Evolutionary conservation across 92 coral and sea anemone genomes (phyloP).

Genomic region (Epizoanthus scotinus): DNA sequence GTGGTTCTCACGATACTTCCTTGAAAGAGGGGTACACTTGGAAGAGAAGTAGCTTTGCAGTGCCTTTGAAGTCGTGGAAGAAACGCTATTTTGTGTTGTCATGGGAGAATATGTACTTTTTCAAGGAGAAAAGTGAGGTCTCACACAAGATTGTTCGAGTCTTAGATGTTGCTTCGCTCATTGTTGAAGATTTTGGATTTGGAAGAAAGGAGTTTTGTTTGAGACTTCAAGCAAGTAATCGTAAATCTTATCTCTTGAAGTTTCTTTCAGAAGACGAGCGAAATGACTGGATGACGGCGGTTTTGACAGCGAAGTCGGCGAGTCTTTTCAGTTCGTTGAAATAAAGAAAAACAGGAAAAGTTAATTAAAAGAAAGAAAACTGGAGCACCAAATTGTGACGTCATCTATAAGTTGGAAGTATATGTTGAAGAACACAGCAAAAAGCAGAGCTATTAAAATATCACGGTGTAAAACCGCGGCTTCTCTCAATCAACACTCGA

Average conservation of each 20-base stretch:
- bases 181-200: slow-evolving; percentile 79
- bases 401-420: too few relatives aligned
- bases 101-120: slow-evolving; percentile 67
- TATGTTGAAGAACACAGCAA: too few relatives aligned
- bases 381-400: too few relatives aligned
- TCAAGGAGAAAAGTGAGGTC: slow-evolving; percentile 69
- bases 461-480: too few relatives aligned
- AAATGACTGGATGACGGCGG: slow-evolving; percentile 86
- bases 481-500: too few relatives aligned
- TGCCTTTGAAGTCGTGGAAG: slow-evolving; percentile 64
- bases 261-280: slow-evolving; percentile 73
- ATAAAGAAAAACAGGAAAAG: background rate
- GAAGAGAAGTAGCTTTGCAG: slow-evolving; percentile 51
- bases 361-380: too few relatives aligned
- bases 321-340: slow-evolving; percentile 48
- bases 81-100: slow-evolving; percentile 70
- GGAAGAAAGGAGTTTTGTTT: slow-evolving; percentile 72
- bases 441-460: too few relatives aligned
- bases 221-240: slow-evolving; percentile 67
- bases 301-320: slow-evolving; percentile 81
- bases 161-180: slow-evolving; percentile 75
- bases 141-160: slow-evolving; percentile 71
- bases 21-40: slow-evolving; percentile 82
- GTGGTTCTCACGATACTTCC: slow-evolving; percentile 21
- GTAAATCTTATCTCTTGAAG: slow-evolving; percentile 61